Evolutionary conservation across 2,113 vertebrate species (phyloP).

Genomic region (Cyrtonyx montezumae): DNA sequence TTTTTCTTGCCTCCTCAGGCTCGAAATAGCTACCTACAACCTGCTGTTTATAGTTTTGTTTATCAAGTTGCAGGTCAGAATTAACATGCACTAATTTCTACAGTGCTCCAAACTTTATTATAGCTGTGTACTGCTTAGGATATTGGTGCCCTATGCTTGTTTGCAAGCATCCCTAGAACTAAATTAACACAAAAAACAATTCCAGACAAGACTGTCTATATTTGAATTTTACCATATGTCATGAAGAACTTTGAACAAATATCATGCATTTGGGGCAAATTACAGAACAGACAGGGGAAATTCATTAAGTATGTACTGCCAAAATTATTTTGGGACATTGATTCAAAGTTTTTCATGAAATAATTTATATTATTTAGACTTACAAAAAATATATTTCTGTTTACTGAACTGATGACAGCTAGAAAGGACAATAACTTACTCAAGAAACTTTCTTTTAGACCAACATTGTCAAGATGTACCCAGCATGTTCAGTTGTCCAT

Average conservation of each 20-base stretch:
- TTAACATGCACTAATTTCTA: conserved; percentile 27
- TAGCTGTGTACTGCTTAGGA: not conserved
- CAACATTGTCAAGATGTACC: not conserved
- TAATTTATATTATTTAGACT: conserved; percentile 47
- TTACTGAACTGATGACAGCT: conserved; percentile 23
- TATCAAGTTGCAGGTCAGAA: conserved; percentile 40
- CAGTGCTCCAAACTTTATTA: not conserved
- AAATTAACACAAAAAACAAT: conserved; percentile 37
- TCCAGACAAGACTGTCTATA: not conserved
- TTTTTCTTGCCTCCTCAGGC: conserved; percentile 45
- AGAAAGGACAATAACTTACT: not conserved
- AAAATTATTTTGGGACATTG: conserved; percentile 69
- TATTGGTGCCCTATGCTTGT: not conserved
- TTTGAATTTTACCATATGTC: conserved; percentile 41
- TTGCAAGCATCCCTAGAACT: conserved; percentile 2
- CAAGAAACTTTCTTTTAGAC: not conserved
- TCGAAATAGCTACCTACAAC: conserved; percentile 52
- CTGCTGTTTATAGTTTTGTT: conserved; percentile 40
- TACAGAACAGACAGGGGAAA: conserved; percentile 48
- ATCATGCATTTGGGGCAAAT: conserved; percentile 39
- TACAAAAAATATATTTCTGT: conserved; percentile 42
- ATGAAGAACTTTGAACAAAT: conserved; percentile 35
- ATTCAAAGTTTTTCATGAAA: conserved; percentile 64
- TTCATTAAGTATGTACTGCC: conserved; percentile 50
- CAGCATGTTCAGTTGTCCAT: not conserved